Evolutionary conservation across 2,113 vertebrate species (phyloP), one percentile per base, ranked within the genome.

Genomic region (Picathartes gymnocephalus): DNA sequence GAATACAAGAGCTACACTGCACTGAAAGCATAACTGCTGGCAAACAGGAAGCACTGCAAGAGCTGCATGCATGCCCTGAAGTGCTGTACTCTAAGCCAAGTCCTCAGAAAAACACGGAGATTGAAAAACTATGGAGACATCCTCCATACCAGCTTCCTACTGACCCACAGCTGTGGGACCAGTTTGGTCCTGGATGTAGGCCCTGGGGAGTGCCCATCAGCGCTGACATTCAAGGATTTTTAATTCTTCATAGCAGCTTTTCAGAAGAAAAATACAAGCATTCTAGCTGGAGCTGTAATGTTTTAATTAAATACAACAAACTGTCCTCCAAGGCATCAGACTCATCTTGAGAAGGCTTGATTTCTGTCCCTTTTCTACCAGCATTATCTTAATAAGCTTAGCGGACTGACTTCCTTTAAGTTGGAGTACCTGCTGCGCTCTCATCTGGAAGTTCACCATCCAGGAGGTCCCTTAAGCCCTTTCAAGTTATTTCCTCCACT

Each of bases 41-140:
- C 72, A 69, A 94, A 93, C 64, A 90, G 90, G 88, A 96, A 95
- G 51, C 10, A 1, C 56, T 82, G 78, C 60, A 89, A 70, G 53
- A 86, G 15, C 71, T 71, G 71, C 51, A 68, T n/a, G 27, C 15
- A 10, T 31, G 66, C 28, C 58, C 76, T 69, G 44, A 90, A 86
- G 51, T 11, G 35, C 60, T 62, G 62, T 86, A 92, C 60, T 73
- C 28, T 51, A 74, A 54, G 73, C 28, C 78, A 92, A 77, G 62
- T 48, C 22, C 66, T 91, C 47, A 90, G 69, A 80, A 86, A 93
- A 92, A 68, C 30, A 85, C 9, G 57, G 27, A 82, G 45, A 78
- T 3, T 70, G 44, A 72, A 90, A 94, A 92, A 80, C 62, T 93
- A 47, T 0, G 0, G 62, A 70, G 21, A 21, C 1, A 3, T 81